Base-by-base conservation (phyloP, 2,113 vertebrate genomes). In the Perccottus glenii region DNA sequence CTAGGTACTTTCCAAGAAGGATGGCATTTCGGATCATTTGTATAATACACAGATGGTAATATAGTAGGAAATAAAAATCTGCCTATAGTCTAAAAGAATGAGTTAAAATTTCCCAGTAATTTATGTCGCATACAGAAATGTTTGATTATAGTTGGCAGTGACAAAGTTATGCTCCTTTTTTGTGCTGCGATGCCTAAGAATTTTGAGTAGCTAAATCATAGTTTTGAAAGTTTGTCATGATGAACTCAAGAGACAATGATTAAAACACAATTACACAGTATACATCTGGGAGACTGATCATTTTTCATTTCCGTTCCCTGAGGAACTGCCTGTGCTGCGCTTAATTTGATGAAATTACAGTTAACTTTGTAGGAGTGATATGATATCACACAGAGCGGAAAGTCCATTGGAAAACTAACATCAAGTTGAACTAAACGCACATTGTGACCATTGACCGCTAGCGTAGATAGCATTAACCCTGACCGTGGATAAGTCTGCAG, bases 151-250 rank as follows among this genome's bases (percentile, higher is more conserved):
- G 50, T 53, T 75, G 57, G 57, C 68, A 59, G 27, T 33, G 60
- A 71, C 61, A 65, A 47, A 79, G 77, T 3, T 68, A 81, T 67
- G 64, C 27, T 45, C n/a, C 52, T 59, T 4, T 50, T 68, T 64
- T 49, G n/a, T 15, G 52, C 52, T 51, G 50, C 67, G 79, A 77
- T 67, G 33, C 74, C 60, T 49, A 66, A 15, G 67, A 65, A 65
- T 73, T 74, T 75, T 79, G 81, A 90, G 85, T 80, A 70, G 32
- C 62, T 78, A 85, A 81, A 89, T 85, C 77, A 78, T 63, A 80
- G 59, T 52, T 70, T 51, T 56, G 64, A 70, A 78, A 71, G 79
- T 82, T 84, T 69, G 67, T 69, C 78, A 61, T 72, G 60, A 79
- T 80, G 69, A 67, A 65, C 63, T 50, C 9, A 64, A 64, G 56